Evolutionary conservation across 2,888 invertebrate species (phyloP), one percentile per base, ranked within the genome.

Genomic region (Meteorus colon): DNA sequence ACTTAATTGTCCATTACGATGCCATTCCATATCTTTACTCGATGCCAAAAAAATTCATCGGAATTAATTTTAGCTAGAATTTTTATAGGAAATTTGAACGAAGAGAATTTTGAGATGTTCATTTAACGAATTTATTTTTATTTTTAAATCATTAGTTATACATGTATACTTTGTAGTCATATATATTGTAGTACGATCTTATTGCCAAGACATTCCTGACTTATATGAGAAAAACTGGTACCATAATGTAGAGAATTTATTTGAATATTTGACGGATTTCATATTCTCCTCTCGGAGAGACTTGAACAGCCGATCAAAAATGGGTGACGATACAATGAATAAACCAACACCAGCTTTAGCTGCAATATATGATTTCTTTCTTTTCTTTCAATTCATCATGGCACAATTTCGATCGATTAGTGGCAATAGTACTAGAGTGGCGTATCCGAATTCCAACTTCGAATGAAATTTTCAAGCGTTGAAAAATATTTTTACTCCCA

Each of bases 11-110:
- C 70, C 75, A 65, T 29, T 68, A n/a, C 48, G 74, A 75, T 68
- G 75, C 70, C 75, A 75, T 75, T 70, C 75, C 75, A 75, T 70
- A 65, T 65, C 51, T 68, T 70, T 55, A 55, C 41, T 41, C 74
- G 48, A 62, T 74, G 27, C 19, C 51, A 24, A 55, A 31, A 31
- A 31, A 34, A 69, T 19, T 69, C 14, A 14, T 69, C 69, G 27
- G 59, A 68, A 6, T 27, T 68, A 10, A 51, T 69, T 69, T 69
- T 51, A 34, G 12, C 12, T 4, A 14, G 12, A 34, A 69, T 31
- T 59, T 55, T n/a, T 69, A 19, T 19, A 59, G 19, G 59, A 24
- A 24, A 68, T 37, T 48, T 31, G 8, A 6, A n/a, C n/a, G 12
- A 65, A 1, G 34, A 34, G 29, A 65, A 34, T 65, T 65, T 48